phyloP scores from a whole-genome alignment of 2,113 vertebrate genomes.

The crab-eating macaque (Macaca fascicularis) region DNA sequence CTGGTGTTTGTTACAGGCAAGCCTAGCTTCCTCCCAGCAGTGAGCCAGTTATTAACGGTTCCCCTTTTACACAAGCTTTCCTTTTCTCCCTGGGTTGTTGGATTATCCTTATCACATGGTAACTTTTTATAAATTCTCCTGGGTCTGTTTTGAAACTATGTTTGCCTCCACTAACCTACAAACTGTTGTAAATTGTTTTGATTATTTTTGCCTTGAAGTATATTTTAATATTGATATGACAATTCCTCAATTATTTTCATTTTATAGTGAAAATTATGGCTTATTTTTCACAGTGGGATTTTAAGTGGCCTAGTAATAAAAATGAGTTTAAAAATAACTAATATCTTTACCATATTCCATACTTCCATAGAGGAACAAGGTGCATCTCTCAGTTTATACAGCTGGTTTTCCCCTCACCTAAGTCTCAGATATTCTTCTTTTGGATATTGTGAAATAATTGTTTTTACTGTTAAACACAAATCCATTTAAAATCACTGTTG shows the following conservation, averaged over 20 bases:
- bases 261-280: background rate
- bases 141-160: background rate
- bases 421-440: background rate
- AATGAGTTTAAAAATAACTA: background rate
- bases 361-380: background rate
- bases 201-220: background rate
- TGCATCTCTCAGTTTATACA: background rate
- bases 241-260: background rate
- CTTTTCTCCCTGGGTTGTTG: background rate
- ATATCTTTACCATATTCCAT: background rate
- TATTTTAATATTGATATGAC: background rate
- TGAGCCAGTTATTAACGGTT: background rate
- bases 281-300: background rate
- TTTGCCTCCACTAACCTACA: background rate
- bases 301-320: background rate
- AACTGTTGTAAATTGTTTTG: background rate
- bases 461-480: background rate
- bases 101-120: rapidly evolving
- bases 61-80: too few relatives aligned
- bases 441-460: background rate
- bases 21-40: rapidly evolving
- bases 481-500: background rate
- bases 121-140: background rate
- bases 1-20: background rate
- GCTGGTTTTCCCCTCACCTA: background rate